These are phyloP conservation scores for Pygathrix nemaeus DNA, from an alignment of 2,113 vertebrate species.

Conservation along the genomic window DNA sequence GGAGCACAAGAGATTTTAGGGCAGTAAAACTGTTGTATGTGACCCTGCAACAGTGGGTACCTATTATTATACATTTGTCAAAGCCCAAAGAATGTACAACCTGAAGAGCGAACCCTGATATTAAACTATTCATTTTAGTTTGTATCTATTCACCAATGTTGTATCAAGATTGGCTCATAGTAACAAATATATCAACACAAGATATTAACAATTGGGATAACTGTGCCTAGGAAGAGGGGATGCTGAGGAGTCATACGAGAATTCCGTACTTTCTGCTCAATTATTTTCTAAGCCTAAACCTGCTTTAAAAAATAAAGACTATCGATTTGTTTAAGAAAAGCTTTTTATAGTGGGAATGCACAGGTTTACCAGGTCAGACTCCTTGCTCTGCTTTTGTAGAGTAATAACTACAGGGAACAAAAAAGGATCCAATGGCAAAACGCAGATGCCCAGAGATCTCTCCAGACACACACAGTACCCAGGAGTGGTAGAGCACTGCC, in stretches of 20 bases:
- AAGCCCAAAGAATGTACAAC: not conserved
- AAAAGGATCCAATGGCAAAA: not conserved
- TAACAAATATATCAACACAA: not conserved
- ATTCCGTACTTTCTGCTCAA: not conserved
- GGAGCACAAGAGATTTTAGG: not conserved
- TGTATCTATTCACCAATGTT: not conserved
- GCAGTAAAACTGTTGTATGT: not conserved
- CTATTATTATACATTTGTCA: not conserved
- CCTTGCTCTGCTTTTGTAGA: not conserved
- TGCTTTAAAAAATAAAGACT: not conserved
- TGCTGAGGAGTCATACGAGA: not conserved
- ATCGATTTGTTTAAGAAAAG: not conserved
- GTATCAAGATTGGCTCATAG: not conserved
- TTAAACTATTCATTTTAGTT: not conserved
- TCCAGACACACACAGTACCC: not conserved
- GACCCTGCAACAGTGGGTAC: not conserved
- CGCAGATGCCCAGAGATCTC: not conserved
- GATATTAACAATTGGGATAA: not conserved
- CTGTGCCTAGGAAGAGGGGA: not conserved
- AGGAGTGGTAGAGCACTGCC: not conserved
- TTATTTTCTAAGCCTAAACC: constrained; percentile 12
- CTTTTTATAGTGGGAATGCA: not conserved
- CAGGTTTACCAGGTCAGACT: not conserved
- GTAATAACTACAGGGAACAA: not conserved
- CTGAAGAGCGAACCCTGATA: not conserved